Percentiles rank a stretch among this genome's conserved stretches.
Conservation (phyloP, 2,797 vertebrate species). For the Sciurus vulgaris region DNA sequence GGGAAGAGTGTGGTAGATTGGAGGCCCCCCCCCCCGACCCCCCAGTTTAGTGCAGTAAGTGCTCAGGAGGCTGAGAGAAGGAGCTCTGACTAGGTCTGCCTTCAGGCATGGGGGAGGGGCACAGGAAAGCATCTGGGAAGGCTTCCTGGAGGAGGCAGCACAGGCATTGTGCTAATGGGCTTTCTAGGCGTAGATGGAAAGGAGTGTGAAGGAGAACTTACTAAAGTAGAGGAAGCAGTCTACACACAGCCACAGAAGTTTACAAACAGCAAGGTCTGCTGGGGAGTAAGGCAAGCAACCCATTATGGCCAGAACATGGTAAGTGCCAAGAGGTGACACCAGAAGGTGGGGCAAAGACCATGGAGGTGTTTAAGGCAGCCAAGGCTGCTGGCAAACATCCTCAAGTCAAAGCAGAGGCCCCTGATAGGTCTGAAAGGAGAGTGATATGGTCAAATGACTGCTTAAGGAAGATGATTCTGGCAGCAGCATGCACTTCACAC, state of each 20-base stretch:
- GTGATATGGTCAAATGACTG: not conserved
- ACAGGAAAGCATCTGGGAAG: not conserved
- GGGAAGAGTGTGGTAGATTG: not conserved
- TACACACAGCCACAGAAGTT: not conserved
- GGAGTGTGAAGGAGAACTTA: not conserved
- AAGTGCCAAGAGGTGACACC: not conserved
- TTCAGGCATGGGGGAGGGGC: not conserved
- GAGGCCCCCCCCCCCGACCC: not conserved
- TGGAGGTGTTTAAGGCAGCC: not conserved
- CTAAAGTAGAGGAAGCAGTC: not conserved
- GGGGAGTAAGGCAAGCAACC: conserved; percentile 5
- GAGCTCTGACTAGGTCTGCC: not conserved
- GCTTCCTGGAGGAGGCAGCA: not conserved
- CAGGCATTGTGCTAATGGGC: not conserved
- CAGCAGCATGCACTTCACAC: not conserved
- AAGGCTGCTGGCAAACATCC: not conserved
- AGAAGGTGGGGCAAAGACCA: not conserved
- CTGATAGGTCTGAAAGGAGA: not conserved
- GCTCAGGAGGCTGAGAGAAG: not conserved
- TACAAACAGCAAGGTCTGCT: not conserved
- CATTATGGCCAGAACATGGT: not conserved
- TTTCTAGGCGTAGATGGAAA: not conserved
- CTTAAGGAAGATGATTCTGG: not conserved
- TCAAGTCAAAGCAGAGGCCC: not conserved
- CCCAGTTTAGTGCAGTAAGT: not conserved